A percentile compares a stretch with the other conserved stretches of the same genome.
Conservation (phyloP, 2,113 vertebrate genomes). For the Dasyprocta punctata region DNA sequence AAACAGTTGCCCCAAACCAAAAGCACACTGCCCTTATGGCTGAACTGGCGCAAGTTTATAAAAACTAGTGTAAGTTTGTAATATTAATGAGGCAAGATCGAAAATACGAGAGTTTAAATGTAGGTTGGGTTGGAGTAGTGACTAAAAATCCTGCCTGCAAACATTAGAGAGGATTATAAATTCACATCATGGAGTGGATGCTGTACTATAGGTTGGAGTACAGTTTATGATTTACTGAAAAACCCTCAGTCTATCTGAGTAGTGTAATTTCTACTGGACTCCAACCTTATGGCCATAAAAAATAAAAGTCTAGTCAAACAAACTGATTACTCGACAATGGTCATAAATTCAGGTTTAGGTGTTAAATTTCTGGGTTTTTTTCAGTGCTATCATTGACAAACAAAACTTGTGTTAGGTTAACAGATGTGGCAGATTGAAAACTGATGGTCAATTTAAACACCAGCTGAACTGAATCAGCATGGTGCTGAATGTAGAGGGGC, state of each 20-base stretch:
- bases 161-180: neutral
- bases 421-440: neutral
- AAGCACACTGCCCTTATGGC: neutral
- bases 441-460: too few relatives aligned
- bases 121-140: neutral
- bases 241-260: neutral
- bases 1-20: neutral
- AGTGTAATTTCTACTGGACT: neutral
- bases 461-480: too few relatives aligned
- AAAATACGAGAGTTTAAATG: neutral
- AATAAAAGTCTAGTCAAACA: slow-evolving; percentile 12
- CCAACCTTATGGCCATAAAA: neutral
- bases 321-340: neutral
- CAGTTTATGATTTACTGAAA: neutral
- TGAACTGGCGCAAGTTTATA: neutral
- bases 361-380: neutral
- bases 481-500: too few relatives aligned
- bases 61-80: neutral
- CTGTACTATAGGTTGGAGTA: fast-evolving
- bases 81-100: neutral
- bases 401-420: neutral
- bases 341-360: neutral
- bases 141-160: neutral
- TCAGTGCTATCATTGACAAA: neutral
- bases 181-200: neutral